Evolutionary conservation across 2,797 vertebrate genomes (phyloP), one percentile per base, ranked within the genome.

Genomic region (Girardinus metallicus): DNA sequence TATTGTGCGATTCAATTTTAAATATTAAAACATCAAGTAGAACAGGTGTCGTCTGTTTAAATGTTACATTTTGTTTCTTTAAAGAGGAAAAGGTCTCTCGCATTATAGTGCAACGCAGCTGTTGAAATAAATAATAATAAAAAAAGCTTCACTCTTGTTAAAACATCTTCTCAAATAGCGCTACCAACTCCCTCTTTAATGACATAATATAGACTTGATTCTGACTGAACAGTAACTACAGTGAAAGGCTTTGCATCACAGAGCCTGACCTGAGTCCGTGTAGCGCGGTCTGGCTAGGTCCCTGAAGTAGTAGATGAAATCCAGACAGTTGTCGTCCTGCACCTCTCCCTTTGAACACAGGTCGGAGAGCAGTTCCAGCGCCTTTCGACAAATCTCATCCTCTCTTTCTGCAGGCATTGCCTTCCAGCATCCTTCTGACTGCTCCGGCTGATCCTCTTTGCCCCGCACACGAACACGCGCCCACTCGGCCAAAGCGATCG

Each of bases 321-420:
- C 97, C 93, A 97, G 95, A 94, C 98, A 99, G 95, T 96, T 96
- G 89, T 98, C 98, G 95, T 97, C 96, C 89, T 99, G 97, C 92
- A 99, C 97, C 87, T 98, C 97, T 83, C 97, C 98, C 86, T 95
- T 97, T 95, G 97, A 97, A 94, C 98, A 99, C 88, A 99, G 96
- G 94, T 98, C 97, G 86, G 97, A 97, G 81, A 99, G 96, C 94
- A 99, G 96, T 89, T 97, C 96, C 94, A 99, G 97, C 90, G 98
- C 98, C 96, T 97, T 97, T 96, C 97, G 96, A 97, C 98, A 99
- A 94, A 98, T 97, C 97, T 97, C 97, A 97, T 97, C 96, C 95
- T 98, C 97, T 96, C 96, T 96, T 97, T 97, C 97, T 96, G 96
- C 97, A 96, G 97, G 96, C 98, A 99, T 99, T 97, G 96, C 97